Evolutionary conservation across 1,140 invertebrate species (phyloP).

Genomic region (Trinorchestia longiramus): DNA sequence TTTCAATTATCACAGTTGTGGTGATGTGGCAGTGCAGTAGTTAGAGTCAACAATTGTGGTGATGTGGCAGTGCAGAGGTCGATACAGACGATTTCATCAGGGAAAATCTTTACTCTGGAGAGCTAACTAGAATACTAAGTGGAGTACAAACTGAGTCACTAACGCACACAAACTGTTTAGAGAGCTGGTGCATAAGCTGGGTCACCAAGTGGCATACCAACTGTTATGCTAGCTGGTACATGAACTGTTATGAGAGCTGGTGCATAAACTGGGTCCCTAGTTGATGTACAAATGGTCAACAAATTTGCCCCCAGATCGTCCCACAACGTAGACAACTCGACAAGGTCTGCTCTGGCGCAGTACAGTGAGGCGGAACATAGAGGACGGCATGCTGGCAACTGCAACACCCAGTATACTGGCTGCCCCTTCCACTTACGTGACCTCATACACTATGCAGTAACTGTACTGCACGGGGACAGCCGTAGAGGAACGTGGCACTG

Average conservation of each 20-base stretch:
- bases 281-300: neutral
- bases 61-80: too few species aligned
- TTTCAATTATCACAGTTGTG: neutral
- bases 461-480: constrained; percentile 13
- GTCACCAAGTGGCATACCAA: too few species aligned
- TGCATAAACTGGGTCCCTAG: neutral
- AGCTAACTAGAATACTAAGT: too few species aligned
- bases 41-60: too few species aligned
- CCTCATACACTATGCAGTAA: neutral
- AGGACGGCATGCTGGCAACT: neutral
- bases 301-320: neutral
- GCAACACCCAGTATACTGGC: neutral
- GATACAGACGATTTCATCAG: too few species aligned
- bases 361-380: neutral
- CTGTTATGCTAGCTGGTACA: too few species aligned
- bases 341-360: neutral
- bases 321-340: constrained; percentile 9
- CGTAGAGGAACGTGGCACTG: neutral
- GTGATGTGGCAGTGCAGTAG: too few species aligned
- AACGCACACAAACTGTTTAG: too few species aligned
- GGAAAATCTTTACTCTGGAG: too few species aligned
- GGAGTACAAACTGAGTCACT: too few species aligned
- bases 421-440: neutral
- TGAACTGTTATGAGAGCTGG: too few species aligned
- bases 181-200: too few species aligned